These are phyloP conservation scores for Ptilodon capucinus DNA, from an alignment of 2,888 invertebrate species.

Conservation along the genomic window DNA sequence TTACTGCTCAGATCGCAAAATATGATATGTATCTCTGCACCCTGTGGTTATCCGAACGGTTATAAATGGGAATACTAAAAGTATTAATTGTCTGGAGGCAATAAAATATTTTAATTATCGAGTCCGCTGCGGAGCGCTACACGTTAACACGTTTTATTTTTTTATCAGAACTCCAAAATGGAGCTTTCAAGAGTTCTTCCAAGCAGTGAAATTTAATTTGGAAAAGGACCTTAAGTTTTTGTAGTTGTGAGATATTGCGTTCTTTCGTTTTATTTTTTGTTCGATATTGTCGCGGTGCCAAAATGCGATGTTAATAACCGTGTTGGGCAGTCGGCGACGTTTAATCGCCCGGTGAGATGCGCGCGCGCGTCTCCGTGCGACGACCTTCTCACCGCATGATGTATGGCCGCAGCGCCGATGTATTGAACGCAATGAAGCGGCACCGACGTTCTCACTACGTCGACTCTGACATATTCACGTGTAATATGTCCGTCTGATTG, in stretches of 20 bases:
- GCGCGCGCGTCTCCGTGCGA: constrained; percentile 12
- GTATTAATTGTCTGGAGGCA: constrained; percentile 47
- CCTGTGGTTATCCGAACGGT: constrained; percentile 50
- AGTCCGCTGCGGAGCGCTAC: constrained; percentile 29
- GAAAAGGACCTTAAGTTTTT: constrained; percentile 36
- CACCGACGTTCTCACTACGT: constrained; percentile 29
- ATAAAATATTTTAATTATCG: constrained; percentile 58
- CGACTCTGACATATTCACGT: constrained; percentile 32
- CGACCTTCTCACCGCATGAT: constrained; percentile 46
- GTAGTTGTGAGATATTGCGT: constrained; percentile 33
- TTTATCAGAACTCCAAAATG: constrained; percentile 36
- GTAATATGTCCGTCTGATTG: constrained; percentile 22
- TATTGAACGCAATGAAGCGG: constrained; percentile 41
- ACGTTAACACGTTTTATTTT: constrained; percentile 38
- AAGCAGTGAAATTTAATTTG: constrained; percentile 49
- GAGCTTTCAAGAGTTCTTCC: constrained; percentile 25
- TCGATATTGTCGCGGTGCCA: constrained; percentile 29
- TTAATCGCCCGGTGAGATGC: constrained; percentile 13
- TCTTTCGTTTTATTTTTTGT: constrained; percentile 27
- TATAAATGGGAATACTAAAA: constrained; percentile 42
- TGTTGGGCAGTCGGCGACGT: constrained; percentile 14
- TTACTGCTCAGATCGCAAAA: constrained; percentile 46
- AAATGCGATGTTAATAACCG: constrained; percentile 32
- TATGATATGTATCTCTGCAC: constrained; percentile 50
- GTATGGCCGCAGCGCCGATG: constrained; percentile 35